Percentiles rank a stretch among this genome's conserved stretches.
These are phyloP conservation scores for Notoglanidium macrostoma DNA, from an alignment of 2,797 vertebrate genomes.

Conservation along the genomic window DNA sequence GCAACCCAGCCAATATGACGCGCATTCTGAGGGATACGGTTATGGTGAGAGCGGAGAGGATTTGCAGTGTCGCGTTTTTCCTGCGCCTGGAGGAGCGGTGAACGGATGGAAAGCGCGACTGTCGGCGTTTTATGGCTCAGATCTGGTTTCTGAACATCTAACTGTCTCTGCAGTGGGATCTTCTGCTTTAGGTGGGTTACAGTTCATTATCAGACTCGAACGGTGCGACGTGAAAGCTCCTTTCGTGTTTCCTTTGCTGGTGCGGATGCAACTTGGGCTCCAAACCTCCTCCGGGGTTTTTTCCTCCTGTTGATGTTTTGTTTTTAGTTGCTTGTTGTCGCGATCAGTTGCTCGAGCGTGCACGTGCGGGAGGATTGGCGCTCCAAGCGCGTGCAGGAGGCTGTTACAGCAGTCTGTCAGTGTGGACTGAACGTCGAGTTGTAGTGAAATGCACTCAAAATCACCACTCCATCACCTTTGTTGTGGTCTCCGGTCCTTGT, in stretches of 20 bases:
- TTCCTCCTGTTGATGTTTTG: slow-evolving; percentile 28
- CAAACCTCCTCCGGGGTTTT: background rate
- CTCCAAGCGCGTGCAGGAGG: background rate
- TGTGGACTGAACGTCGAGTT: background rate
- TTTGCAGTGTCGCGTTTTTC: slow-evolving; percentile 50
- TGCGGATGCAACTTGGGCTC: slow-evolving; percentile 18
- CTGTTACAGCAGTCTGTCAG: background rate
- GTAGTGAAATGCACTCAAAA: background rate
- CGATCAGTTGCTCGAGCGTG: background rate
- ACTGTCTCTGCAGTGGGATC: slow-evolving; percentile 55
- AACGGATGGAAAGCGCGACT: slow-evolving; percentile 51
- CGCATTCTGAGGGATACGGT: slow-evolving; percentile 49
- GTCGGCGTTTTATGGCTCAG: slow-evolving; percentile 23
- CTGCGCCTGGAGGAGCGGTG: slow-evolving; percentile 61
- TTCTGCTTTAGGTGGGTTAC: slow-evolving; percentile 67
- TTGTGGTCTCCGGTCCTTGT: slow-evolving; percentile 9
- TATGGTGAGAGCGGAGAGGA: slow-evolving; percentile 46
- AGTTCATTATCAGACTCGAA: background rate
- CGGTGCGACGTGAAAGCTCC: slow-evolving; percentile 12
- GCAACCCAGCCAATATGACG: slow-evolving; percentile 55
- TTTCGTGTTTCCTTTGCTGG: background rate
- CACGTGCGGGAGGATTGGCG: background rate
- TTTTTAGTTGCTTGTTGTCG: background rate
- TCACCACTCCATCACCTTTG: background rate
- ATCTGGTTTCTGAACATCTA: slow-evolving; percentile 45